Percentiles rank a stretch among this genome's conserved stretches.
These are phyloP conservation scores for Dilophus febrilis DNA, from an alignment of 2,888 invertebrate species.

Conservation along the genomic window DNA sequence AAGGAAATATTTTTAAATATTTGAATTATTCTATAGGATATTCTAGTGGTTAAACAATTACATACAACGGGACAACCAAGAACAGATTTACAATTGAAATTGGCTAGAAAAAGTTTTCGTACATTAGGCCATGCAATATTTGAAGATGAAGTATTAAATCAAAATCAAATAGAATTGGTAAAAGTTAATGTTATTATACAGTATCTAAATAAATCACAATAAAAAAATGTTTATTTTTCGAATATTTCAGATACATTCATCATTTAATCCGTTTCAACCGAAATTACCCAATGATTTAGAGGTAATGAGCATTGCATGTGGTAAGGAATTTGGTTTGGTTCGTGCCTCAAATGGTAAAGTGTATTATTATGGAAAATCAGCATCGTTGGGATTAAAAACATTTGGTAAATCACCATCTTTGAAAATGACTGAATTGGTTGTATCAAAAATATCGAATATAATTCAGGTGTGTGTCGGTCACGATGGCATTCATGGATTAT, in stretches of 20 bases:
- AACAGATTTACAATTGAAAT: conserved; percentile 50
- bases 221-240: not conserved
- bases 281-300: conserved; percentile 60
- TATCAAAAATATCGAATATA: conserved; percentile 56
- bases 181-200: not conserved
- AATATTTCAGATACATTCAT: conserved; percentile 32
- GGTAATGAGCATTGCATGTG: conserved; percentile 55
- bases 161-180: conserved; percentile 27
- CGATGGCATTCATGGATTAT: conserved; percentile 79
- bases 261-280: conserved; percentile 37
- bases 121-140: conserved; percentile 54
- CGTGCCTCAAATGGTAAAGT: conserved; percentile 76
- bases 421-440: conserved; percentile 35
- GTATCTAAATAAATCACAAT: not conserved
- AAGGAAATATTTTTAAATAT: too few relatives aligned
- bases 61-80: conserved; percentile 28
- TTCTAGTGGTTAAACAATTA: conserved; percentile 59
- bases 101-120: conserved; percentile 64
- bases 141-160: conserved; percentile 43
- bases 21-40: conserved; percentile 45
- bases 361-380: conserved; percentile 73
- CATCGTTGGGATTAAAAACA: conserved; percentile 66
- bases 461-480: conserved; percentile 76
- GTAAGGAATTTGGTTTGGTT: conserved; percentile 80
- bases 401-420: conserved; percentile 26